Base-by-base conservation (phyloP, 2,888 invertebrate species). In the Lasius fuliginosus region DNA sequence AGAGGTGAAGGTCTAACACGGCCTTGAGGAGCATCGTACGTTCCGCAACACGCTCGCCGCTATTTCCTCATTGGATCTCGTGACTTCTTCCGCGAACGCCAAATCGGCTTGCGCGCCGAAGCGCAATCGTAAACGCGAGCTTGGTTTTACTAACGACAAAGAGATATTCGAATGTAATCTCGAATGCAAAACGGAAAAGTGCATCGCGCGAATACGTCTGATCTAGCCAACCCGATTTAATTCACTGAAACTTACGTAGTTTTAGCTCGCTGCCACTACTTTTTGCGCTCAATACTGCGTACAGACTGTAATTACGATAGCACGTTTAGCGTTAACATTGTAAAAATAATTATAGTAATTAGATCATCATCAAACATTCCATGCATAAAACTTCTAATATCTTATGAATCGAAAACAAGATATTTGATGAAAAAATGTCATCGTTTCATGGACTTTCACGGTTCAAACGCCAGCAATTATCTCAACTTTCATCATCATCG, bases 1-100 rank as follows among this genome's bases (percentile, higher is more conserved):
- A 93, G 92, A 93, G 93, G 92, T 93, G 93, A 93, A 93, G 93
- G 92, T 92, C 92, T 90, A 91, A 90, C 91, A 92, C 92, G 93
- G 90, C 93, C 91, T 92, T 92, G 93, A 92, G 90, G 90, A 91
- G 90, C 77, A 89, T 87, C 89, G 87, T 90, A 88, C 88, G 83
- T 82, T 86, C 86, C 58, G 82, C 86, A 88, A 89, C 89, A 86
- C 87, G 87, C 74, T 89, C 86, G 69, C 86, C 67, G 46, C 82
- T 85, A 83, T 89, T 90, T 90, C 90, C 90, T 89, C 89, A 83
- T 90, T 89, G 89, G 81, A 76, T 84, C 86, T 77, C 86, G 90
- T 68, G 85, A 85, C 86, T 84, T 84, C 88, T 90, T 89, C 90
- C 88, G 88, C 76, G 76, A 88, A 86, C 83, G 56, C 73, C 86